phyloP scores from a whole-genome alignment of 2,888 invertebrate species.

The Mimachlamys varia region DNA sequence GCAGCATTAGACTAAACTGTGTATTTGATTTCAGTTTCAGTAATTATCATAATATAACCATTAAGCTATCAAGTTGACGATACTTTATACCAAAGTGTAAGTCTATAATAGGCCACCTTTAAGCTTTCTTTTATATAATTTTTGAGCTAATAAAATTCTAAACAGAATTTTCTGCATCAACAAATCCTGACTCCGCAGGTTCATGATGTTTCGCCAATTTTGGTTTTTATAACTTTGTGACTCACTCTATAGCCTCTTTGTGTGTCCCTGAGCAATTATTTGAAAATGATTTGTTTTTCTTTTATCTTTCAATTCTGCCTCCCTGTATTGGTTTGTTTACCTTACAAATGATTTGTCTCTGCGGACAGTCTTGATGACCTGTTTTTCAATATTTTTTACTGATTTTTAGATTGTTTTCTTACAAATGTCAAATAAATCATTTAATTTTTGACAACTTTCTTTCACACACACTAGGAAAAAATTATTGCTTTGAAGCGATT shows the following conservation, averaged over 20 bases:
- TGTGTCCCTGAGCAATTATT: neutral
- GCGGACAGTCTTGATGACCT: neutral
- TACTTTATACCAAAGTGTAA: no score
- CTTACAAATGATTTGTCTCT: neutral
- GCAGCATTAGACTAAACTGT: no score
- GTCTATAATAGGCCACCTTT: neutral
- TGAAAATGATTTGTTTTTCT: neutral
- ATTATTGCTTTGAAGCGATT: neutral
- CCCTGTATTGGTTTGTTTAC: neutral
- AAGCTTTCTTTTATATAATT: neutral
- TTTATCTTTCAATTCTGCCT: neutral
- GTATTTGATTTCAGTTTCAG: no score
- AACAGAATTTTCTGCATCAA: neutral
- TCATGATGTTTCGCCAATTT: neutral
- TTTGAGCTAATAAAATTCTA: neutral
- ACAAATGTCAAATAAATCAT: conserved; percentile 6
- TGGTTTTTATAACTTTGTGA: neutral
- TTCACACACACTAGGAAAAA: neutral
- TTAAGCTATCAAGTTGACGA: no score
- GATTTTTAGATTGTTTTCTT: neutral
- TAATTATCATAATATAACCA: no score
- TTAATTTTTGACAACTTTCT: neutral
- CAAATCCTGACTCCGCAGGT: neutral
- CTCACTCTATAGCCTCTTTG: neutral
- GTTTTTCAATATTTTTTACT: neutral